Base-by-base conservation (phyloP, 1,140 invertebrate species). In the Drosophila nebulosa region DNA sequence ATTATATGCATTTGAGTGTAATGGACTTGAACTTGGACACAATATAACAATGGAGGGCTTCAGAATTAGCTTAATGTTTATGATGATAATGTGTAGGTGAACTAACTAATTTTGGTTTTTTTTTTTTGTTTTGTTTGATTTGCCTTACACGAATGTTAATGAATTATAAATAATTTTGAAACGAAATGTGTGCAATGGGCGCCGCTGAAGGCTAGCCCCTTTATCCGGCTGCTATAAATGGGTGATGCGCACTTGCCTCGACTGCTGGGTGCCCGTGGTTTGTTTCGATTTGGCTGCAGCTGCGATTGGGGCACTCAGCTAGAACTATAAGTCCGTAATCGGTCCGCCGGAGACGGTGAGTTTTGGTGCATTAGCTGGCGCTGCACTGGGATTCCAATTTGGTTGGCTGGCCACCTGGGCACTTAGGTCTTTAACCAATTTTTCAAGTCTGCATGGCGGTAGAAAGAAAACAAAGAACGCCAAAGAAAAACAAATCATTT, bases 241-340 rank as follows among this genome's bases (percentile, higher is more conserved):
- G 30, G 81, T 86, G 16, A 85, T 83, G 24, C 81, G 81, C 46
- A 81, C 52, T 6, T 58, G 53, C 6, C 14, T 51, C 65, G 30
- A 18, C 12, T 22, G 22, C 24, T 22, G 56, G 18, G 32, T 32
- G 14, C 27, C 35, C 22, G 27, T 50, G 10, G 35, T 9, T 46
- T 46, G 16, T 10, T 46, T 46, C 18, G 9, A 46, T 46, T 46
- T 10, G n/a, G 18, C 39, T 9, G 16, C 39, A n/a, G 22, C 50
- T 55, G 35, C 61, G 74, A 35, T 10, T 22, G 39, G 18, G 64
- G 70, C 83, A 27, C 32, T 58, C 74, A 71, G 79, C 84, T 91
- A 89, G 64, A 83, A 91, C 90, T 91, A 91, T 91, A 91, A 91
- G 74, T 91, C 90, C 35, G 90, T 91, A 50, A 91, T 81, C 30